A percentile compares a stretch with the other conserved stretches of the same genome.
Conservation (phyloP, 2,113 vertebrate species). For the Microtus pennsylvanicus region DNA sequence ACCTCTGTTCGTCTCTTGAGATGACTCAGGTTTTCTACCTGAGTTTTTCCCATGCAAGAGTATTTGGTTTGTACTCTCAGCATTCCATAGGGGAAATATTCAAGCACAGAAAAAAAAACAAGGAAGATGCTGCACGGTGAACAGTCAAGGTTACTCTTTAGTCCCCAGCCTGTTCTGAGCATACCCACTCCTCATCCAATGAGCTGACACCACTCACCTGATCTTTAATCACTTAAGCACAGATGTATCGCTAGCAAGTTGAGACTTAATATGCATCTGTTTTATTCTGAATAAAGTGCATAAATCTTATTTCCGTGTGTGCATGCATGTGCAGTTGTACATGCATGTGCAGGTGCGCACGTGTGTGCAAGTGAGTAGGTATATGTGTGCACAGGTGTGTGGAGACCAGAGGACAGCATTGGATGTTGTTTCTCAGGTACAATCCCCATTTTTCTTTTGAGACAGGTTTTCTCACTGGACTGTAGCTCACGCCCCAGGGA, state of each 20-base stretch:
- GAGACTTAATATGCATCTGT: neutral
- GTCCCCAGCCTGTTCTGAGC: rapidly evolving
- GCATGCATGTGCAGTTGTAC: neutral
- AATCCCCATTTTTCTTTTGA: neutral
- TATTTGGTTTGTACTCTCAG: neutral
- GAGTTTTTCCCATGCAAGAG: neutral
- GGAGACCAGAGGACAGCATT: neutral
- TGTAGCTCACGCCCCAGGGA: neutral
- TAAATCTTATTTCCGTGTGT: neutral
- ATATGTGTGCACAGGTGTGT: neutral
- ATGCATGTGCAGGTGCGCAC: too few species aligned
- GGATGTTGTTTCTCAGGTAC: neutral
- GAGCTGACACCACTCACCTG: rapidly evolving
- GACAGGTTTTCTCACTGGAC: neutral
- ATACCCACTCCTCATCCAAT: rapidly evolving
- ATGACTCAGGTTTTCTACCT: neutral
- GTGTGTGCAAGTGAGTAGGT: neutral
- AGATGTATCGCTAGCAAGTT: neutral
- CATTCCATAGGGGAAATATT: neutral
- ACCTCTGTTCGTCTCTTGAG: neutral
- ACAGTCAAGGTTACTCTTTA: neutral
- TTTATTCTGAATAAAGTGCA: neutral
- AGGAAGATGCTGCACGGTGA: rapidly evolving
- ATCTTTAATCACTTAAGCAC: neutral
- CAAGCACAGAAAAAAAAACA: neutral